phyloP scores from a whole-genome alignment of 1,140 invertebrate species.

The Caenorhabditis latens region DNA sequence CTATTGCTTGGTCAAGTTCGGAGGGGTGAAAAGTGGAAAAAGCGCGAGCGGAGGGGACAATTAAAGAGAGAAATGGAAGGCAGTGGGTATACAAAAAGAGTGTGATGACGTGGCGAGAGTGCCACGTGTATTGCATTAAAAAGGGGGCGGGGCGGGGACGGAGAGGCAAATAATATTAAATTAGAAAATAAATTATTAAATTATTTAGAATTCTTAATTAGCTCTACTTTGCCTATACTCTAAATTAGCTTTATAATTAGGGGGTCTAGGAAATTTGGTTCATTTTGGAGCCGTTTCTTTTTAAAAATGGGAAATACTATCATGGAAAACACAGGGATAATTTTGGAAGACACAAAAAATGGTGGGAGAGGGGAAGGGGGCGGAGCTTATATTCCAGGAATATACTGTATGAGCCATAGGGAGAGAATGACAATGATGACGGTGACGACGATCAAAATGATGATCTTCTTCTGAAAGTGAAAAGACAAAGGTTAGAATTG shows the following conservation, averaged over 20 bases:
- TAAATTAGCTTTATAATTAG: no score
- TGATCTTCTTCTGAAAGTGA: slow-evolving; percentile 94
- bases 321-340: not conserved
- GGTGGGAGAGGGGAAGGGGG: not conserved
- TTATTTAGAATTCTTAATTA: not conserved
- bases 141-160: not conserved
- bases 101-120: not conserved
- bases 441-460: slow-evolving; percentile 95
- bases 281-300: slow-evolving; percentile 57
- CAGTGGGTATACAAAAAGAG: slow-evolving; percentile 28
- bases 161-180: not conserved
- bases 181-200: not conserved
- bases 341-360: not conserved
- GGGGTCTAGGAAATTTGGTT: not conserved
- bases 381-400: slow-evolving; percentile 66
- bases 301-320: not conserved
- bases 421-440: slow-evolving; percentile 88
- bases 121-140: not conserved
- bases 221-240: no score
- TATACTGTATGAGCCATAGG: slow-evolving; percentile 75
- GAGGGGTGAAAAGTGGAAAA: not conserved
- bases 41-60: not conserved
- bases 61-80: not conserved
- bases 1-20: slow-evolving; percentile 27
- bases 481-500: not conserved